phyloP scores from a whole-genome alignment of 2,888 invertebrate species.

The Phalera bucephala region DNA sequence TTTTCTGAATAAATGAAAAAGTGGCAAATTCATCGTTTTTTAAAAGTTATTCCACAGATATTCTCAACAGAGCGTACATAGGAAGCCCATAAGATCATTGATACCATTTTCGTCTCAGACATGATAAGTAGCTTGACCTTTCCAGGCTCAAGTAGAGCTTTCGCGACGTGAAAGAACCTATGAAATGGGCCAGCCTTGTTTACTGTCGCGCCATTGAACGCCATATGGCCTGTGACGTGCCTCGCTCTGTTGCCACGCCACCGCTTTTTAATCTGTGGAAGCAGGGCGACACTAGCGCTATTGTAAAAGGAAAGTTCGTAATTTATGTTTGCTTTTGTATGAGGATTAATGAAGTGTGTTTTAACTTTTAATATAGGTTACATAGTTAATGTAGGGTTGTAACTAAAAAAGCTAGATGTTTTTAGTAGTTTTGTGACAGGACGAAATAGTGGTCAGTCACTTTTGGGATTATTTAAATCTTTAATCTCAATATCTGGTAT shows the following conservation, averaged over 20 bases:
- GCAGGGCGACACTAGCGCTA: background rate
- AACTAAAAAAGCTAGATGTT: too few relatives aligned
- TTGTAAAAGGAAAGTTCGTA: background rate
- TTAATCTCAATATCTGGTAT: too few relatives aligned
- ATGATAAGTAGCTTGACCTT: background rate
- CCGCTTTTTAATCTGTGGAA: background rate
- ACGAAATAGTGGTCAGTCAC: too few relatives aligned
- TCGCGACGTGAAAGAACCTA: background rate
- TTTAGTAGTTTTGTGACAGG: too few relatives aligned
- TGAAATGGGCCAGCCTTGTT: background rate
- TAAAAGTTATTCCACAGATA: too few relatives aligned
- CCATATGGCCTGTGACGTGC: background rate
- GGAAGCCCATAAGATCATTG: background rate
- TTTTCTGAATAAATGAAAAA: too few relatives aligned
- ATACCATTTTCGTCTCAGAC: background rate
- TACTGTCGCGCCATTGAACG: background rate
- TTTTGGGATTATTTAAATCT: too few relatives aligned
- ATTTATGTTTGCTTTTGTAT: background rate
- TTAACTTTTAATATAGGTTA: too few relatives aligned
- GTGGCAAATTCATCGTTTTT: too few relatives aligned
- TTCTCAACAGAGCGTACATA: too few relatives aligned
- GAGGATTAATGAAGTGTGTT: too few relatives aligned
- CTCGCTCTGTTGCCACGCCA: background rate
- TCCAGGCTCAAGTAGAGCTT: background rate
- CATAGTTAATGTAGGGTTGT: too few relatives aligned